Conservation (phyloP, 2,888 invertebrate genomes). For the Notodonta dromedarius region DNA sequence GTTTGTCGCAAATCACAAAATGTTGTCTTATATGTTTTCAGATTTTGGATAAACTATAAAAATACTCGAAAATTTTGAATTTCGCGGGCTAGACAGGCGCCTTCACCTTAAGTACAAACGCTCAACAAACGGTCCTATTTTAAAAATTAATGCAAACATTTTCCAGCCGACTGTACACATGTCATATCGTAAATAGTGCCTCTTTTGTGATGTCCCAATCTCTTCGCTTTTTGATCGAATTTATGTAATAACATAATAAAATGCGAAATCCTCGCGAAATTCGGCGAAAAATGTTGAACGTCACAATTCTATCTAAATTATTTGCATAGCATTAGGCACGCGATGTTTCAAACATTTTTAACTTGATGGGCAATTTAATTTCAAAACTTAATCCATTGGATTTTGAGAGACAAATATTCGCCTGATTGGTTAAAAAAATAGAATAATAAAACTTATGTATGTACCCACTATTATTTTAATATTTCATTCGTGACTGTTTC, state of each 20-base stretch:
- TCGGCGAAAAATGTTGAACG: background rate
- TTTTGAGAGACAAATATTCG: background rate
- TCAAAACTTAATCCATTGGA: background rate
- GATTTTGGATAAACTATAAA: too few relatives aligned
- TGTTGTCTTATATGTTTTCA: too few relatives aligned
- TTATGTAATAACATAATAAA: conserved; percentile 7
- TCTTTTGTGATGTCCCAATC: background rate
- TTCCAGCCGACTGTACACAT: background rate
- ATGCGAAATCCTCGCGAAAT: background rate
- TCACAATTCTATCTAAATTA: background rate
- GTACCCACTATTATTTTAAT: too few relatives aligned
- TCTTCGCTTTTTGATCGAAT: conserved; percentile 7
- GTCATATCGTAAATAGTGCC: conserved; percentile 1
- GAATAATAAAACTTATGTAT: too few relatives aligned
- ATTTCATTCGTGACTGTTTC: too few relatives aligned
- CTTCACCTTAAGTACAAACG: too few relatives aligned
- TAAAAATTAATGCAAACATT: background rate
- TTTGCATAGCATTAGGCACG: conserved; percentile 2
- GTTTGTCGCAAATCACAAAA: too few relatives aligned
- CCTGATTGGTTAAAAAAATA: background rate
- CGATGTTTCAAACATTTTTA: background rate
- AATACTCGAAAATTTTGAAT: too few relatives aligned
- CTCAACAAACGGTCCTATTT: too few relatives aligned
- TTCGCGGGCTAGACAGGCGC: too few relatives aligned
- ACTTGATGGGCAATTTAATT: background rate